Evolutionary conservation across 2,113 vertebrate genomes (phyloP), one percentile per base, ranked within the genome.

Genomic region (Caracal caracal): DNA sequence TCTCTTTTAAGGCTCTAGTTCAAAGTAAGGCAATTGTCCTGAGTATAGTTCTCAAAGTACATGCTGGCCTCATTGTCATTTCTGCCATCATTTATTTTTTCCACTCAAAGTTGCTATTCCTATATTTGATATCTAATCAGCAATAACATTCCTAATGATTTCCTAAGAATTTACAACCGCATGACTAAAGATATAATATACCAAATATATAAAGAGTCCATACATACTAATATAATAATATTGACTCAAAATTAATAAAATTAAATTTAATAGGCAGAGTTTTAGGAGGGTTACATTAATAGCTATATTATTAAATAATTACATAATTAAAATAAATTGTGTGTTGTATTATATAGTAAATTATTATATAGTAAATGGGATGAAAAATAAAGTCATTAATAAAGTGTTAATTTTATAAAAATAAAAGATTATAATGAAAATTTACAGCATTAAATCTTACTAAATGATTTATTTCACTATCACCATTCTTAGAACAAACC

Each of bases 201-300:
- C 9, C 65, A 82, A 85, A 68, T 73, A 82, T 24, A 63, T 90
- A 86, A 95, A 81, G 12, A 12, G 0, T 70, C 26, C 11, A 61
- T 75, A 88, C 53, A 51, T 63, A 33, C 40, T 80, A 56, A 68
- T 85, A 76, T 88, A 35, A 84, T 22, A 85, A 66, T 83, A 85
- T 10, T 81, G 13, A 84, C 5, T 87, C 12, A 88, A 83, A 89
- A 89, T 78, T 84, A 92, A 78, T 96, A 19, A 88, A 91, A 85
- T 7, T 85, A 12, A 49, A 37, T 1, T 79, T 49, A 59, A 82
- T 8, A 61, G 3, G 68, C 9, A 88, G 1, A 71, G 66, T 47
- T 92, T 95, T 91, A 73, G 3, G 20, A 28, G n/a, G 20, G 5
- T 61, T 40, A 79, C 1, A 3, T 33, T 68, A 59, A 75, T 33